Evolutionary conservation across 1,140 invertebrate genomes (phyloP).

Genomic region (Octopus bimaculoides): DNA sequence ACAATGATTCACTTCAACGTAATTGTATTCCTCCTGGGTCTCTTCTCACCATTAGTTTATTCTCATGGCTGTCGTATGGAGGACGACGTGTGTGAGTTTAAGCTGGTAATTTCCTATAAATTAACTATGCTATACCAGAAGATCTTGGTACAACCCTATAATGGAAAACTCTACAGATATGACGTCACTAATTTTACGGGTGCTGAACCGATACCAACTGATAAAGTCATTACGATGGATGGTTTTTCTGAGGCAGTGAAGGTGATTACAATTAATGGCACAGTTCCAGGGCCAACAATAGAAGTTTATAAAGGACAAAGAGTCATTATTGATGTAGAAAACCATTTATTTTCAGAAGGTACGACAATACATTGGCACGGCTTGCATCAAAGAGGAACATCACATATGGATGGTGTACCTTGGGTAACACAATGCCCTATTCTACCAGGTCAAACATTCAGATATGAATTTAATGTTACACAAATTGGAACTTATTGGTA

Average conservation of each 20-base stretch:
- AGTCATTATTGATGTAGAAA: constrained; percentile 11
- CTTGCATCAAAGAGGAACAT: constrained; percentile 33
- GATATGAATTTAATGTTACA: constrained; percentile 13
- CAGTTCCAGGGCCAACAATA: constrained; percentile 10
- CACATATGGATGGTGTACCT: constrained; percentile 43
- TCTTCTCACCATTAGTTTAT: too few relatives aligned
- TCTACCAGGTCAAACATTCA: constrained; percentile 55
- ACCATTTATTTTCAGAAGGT: constrained; percentile 27
- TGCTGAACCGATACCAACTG: not conserved
- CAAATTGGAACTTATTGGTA: constrained; percentile 32
- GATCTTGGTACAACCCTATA: not conserved
- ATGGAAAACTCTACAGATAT: not conserved
- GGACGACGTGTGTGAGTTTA: too few relatives aligned
- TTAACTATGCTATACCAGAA: too few relatives aligned
- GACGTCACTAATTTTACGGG: not conserved
- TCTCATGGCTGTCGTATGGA: too few relatives aligned
- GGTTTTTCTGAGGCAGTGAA: not conserved
- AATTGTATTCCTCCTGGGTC: too few relatives aligned
- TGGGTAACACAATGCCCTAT: constrained; percentile 48
- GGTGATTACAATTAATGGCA: constrained; percentile 6
- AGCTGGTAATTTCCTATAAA: too few relatives aligned
- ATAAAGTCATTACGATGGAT: constrained; percentile 7
- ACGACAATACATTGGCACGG: constrained; percentile 58
- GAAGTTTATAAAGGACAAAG: constrained; percentile 12
- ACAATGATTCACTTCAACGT: too few relatives aligned